A percentile compares a stretch with the other conserved stretches of the same genome.
Evolutionary conservation across 2,113 vertebrate species (phyloP).

Genomic region (Leptocoma aspasia): DNA sequence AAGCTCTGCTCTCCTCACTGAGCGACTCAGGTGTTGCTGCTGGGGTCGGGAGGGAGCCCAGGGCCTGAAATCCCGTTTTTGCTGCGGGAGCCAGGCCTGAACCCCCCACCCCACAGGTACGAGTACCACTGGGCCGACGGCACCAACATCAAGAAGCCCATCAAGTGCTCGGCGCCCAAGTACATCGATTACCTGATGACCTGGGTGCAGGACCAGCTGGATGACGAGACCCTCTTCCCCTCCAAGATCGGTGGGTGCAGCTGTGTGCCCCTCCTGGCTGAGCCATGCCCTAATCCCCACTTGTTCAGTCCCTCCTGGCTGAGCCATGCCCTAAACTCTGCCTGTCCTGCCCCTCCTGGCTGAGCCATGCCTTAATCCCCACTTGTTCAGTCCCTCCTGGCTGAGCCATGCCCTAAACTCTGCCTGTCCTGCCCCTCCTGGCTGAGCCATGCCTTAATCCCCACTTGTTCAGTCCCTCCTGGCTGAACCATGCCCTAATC

Average conservation of each 20-base stretch:
- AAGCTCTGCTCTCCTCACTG: neutral
- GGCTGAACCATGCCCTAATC: fast-evolving
- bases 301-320: no score
- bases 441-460: fast-evolving
- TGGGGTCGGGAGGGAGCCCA: fast-evolving
- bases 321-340: no score
- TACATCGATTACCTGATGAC: slow-evolving; percentile 99
- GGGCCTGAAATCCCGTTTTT: fast-evolving
- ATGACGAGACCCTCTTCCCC: slow-evolving; percentile 96
- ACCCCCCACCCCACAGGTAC: slow-evolving; percentile 74
- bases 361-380: fast-evolving
- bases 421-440: neutral
- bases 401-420: no score
- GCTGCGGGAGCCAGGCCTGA: neutral
- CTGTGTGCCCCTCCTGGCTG: neutral
- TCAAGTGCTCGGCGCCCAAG: slow-evolving; percentile 96
- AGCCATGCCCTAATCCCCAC: fast-evolving
- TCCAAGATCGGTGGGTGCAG: slow-evolving; percentile 89
- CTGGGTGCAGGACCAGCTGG: slow-evolving; percentile 97
- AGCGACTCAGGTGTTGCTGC: fast-evolving
- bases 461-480: fast-evolving
- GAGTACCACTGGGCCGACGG: slow-evolving; percentile 98
- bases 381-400: no score
- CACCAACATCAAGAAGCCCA: slow-evolving; percentile 96
- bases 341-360: no score